A percentile compares a stretch with the other conserved stretches of the same genome.
phyloP scores from a whole-genome alignment of 2,113 vertebrate genomes.

The Opisthocomus hoazin region DNA sequence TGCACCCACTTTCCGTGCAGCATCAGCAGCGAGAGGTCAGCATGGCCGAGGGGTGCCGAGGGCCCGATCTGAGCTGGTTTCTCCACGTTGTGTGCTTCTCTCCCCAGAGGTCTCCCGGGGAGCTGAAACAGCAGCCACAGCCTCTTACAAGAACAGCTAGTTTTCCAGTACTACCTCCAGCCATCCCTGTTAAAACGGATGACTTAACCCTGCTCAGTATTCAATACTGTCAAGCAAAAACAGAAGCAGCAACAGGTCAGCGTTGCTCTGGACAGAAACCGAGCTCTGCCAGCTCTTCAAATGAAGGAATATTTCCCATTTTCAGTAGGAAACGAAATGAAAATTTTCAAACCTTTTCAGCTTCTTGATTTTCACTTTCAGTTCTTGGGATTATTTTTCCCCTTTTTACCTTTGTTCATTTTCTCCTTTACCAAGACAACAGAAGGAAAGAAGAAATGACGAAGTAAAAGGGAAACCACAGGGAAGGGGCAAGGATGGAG shows the following conservation, averaged over 20 bases:
- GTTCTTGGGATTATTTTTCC: background rate
- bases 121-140: background rate
- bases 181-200: background rate
- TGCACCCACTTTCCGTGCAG: background rate
- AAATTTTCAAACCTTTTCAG: background rate
- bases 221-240: background rate
- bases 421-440: background rate
- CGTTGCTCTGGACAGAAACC: background rate
- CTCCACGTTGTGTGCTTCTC: background rate
- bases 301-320: background rate
- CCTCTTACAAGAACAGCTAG: background rate
- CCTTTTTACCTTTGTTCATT: background rate
- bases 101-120: background rate
- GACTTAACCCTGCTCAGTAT: background rate
- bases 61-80: background rate
- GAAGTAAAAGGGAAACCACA: background rate
- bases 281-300: background rate
- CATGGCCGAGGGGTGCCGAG: fast-evolving
- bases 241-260: background rate
- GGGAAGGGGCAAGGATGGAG: background rate
- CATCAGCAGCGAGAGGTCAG: background rate
- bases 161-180: background rate
- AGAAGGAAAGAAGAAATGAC: background rate
- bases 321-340: background rate
- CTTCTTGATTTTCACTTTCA: background rate